A percentile compares a stretch with the other conserved stretches of the same genome.
Conservation (phyloP, 2,888 invertebrate genomes). For the Lycophotia porphyrea region DNA sequence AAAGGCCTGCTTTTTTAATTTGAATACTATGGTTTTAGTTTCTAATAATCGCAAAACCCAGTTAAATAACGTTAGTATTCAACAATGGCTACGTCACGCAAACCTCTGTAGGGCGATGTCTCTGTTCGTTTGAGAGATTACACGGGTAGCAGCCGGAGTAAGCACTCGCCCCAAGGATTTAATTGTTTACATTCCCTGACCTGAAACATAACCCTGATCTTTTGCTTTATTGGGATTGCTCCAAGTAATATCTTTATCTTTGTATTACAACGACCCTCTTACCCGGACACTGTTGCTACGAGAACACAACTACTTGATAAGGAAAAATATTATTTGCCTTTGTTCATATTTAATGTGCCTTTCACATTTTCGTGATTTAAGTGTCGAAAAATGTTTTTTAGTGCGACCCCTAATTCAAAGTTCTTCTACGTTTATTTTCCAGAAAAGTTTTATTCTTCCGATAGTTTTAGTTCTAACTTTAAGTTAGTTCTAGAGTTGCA, state of each 20-base stretch:
- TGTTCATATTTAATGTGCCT: constrained; percentile 40
- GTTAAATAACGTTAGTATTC: constrained; percentile 11
- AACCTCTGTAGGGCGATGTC: constrained; percentile 43
- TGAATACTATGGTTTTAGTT: neutral
- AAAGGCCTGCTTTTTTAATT: neutral
- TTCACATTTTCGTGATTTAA: constrained; percentile 16
- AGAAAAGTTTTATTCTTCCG: constrained; percentile 19
- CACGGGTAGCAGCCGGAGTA: constrained; percentile 56
- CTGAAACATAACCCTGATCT: constrained; percentile 63
- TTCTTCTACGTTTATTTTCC: constrained; percentile 11
- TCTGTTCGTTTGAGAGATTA: constrained; percentile 59
- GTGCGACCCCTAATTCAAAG: constrained; percentile 37
- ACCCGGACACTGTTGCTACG: constrained; percentile 33
- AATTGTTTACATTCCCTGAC: constrained; percentile 68
- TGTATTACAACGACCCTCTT: constrained; percentile 38
- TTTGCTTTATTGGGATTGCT: constrained; percentile 60
- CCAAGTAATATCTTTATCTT: constrained; percentile 54
- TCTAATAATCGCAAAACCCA: constrained; percentile 19
- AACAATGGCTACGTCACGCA: constrained; percentile 36
- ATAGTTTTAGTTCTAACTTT: constrained; percentile 50
- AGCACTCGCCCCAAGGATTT: constrained; percentile 62
- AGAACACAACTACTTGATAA: constrained; percentile 34
- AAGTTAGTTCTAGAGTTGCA: constrained; percentile 42
- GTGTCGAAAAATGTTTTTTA: constrained; percentile 15
- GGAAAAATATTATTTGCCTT: constrained; percentile 35